Conservation (phyloP, 1,140 invertebrate genomes). For the Diplogasteroides magnus region DNA sequence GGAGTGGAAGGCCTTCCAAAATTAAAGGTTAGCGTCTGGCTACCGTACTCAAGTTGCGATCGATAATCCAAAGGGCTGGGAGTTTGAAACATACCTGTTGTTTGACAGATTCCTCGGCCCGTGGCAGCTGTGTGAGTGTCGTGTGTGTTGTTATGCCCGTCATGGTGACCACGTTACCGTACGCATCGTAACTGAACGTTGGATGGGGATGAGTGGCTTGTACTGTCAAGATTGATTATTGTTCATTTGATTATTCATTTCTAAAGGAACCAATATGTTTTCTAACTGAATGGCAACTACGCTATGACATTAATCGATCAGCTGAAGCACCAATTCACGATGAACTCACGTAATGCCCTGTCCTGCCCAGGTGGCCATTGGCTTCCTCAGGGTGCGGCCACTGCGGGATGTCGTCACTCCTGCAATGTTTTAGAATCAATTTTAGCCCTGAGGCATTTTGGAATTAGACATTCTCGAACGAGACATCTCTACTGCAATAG, state of each 20-base stretch:
- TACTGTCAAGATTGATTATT: too few relatives aligned
- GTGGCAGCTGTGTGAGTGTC: not conserved
- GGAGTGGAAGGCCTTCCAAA: too few relatives aligned
- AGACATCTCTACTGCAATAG: too few relatives aligned
- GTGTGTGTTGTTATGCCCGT: not conserved
- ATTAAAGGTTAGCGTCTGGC: too few relatives aligned
- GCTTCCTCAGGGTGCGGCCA: not conserved
- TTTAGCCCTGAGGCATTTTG: too few relatives aligned
- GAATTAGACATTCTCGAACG: too few relatives aligned
- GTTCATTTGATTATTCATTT: not conserved
- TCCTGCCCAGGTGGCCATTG: not conserved
- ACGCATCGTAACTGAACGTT: not conserved
- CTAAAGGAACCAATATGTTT: not conserved
- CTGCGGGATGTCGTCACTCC: not conserved
- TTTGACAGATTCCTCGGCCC: too few relatives aligned
- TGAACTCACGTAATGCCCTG: not conserved
- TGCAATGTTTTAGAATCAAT: too few relatives aligned
- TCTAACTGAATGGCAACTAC: not conserved
- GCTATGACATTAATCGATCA: not conserved
- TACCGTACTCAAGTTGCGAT: too few relatives aligned
- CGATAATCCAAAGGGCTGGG: too few relatives aligned
- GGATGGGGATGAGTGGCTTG: not conserved
- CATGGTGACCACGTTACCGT: not conserved
- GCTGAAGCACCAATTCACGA: not conserved
- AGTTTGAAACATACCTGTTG: too few relatives aligned